phyloP scores from a whole-genome alignment of 2,113 vertebrate genomes.

The Plecturocebus donacophilus region DNA sequence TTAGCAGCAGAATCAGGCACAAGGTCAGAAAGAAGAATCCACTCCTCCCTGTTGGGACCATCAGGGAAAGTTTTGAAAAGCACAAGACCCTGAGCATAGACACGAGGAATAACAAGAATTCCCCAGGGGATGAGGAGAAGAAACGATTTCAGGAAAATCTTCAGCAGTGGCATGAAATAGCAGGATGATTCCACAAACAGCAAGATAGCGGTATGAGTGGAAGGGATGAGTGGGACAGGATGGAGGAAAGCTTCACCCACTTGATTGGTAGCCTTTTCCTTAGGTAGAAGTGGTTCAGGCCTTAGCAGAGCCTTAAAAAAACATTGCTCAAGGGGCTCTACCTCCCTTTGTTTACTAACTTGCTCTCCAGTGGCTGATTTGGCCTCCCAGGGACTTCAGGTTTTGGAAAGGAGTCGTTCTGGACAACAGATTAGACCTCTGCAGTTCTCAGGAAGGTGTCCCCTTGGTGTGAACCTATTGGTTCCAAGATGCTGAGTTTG shows the following conservation, averaged over 20 bases:
- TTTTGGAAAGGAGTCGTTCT: not conserved
- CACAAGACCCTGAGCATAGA: not conserved
- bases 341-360: not conserved
- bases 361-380: not conserved
- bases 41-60: not conserved
- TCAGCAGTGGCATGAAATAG: not conserved
- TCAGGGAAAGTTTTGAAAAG: not conserved
- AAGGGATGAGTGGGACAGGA: not conserved
- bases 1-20: not conserved
- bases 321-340: no score
- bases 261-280: not conserved
- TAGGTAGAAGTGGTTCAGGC: not conserved
- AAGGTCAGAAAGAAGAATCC: no score
- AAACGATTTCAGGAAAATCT: not conserved
- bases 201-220: fast-evolving
- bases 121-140: not conserved
- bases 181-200: not conserved
- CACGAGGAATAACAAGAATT: not conserved
- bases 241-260: no score
- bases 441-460: not conserved
- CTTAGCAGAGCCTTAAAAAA: not conserved
- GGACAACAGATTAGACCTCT: not conserved
- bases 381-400: no score
- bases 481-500: not conserved
- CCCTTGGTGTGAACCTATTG: not conserved